Percentiles rank a stretch among this genome's conserved stretches.
Evolutionary conservation across 2,888 invertebrate genomes (phyloP).

Genomic region (Ophion ellenae): DNA sequence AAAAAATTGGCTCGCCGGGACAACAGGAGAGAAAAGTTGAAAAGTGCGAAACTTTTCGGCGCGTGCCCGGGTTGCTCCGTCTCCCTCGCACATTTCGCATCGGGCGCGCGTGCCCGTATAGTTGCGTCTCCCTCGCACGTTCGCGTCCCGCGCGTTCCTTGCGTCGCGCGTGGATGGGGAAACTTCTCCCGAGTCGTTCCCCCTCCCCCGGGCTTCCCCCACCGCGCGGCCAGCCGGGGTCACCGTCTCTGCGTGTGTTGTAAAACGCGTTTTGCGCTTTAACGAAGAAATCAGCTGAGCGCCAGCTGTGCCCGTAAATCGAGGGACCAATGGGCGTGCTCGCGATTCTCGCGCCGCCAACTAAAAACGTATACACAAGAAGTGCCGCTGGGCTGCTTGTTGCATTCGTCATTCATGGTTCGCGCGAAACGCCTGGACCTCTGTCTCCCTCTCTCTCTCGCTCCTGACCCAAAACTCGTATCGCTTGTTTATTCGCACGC

Average conservation of each 20-base stretch:
- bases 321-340: slow-evolving; percentile 74
- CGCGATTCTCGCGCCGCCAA: slow-evolving; percentile 62
- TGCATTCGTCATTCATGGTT: slow-evolving; percentile 71
- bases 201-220: background rate
- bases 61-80: background rate
- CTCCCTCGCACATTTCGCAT: background rate
- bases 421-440: slow-evolving; percentile 75
- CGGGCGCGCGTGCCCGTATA: too few species aligned
- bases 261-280: slow-evolving; percentile 47
- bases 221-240: background rate
- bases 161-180: too few species aligned
- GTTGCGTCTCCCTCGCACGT: background rate
- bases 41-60: too few species aligned
- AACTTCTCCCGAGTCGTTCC: background rate
- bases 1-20: too few species aligned
- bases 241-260: slow-evolving; percentile 39
- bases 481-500: background rate
- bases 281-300: slow-evolving; percentile 80
- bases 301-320: slow-evolving; percentile 79
- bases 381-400: slow-evolving; percentile 71
- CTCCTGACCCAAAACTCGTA: background rate
- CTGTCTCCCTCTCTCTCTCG: background rate
- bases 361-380: slow-evolving; percentile 63
- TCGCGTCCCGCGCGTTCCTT: background rate
- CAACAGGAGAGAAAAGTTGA: too few species aligned